phyloP scores from a whole-genome alignment of 2,797 vertebrate genomes.

The Tenualosa ilisha region DNA sequence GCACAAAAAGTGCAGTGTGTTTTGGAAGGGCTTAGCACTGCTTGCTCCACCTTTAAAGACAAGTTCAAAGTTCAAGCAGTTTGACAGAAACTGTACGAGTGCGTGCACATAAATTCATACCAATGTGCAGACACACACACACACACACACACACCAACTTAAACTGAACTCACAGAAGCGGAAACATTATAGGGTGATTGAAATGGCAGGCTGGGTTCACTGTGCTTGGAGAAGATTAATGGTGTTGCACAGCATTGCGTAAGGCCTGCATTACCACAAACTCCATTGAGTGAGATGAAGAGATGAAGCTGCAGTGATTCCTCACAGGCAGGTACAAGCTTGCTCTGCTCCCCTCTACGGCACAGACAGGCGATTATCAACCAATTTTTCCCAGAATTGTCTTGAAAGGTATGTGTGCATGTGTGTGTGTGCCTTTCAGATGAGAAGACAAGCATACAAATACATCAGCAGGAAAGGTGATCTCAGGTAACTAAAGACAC shows the following conservation, averaged over 20 bases:
- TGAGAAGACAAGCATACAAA: not conserved
- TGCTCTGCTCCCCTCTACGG: not conserved
- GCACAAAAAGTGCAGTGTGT: too few relatives aligned
- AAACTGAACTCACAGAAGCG: not conserved
- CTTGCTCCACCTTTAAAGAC: not conserved
- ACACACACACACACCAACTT: not conserved
- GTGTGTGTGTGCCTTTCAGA: not conserved
- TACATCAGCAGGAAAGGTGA: not conserved
- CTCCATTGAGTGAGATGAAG: not conserved
- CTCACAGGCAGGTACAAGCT: constrained; percentile 6
- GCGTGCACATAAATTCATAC: not conserved
- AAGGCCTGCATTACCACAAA: not conserved
- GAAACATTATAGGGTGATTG: not conserved
- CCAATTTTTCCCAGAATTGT: not conserved
- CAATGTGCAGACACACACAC: not conserved
- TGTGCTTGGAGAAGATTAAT: not conserved
- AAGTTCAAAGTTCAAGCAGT: not conserved
- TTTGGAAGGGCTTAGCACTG: too few relatives aligned
- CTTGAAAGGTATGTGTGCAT: not conserved
- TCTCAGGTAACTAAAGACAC: not conserved
- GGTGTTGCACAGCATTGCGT: not conserved
- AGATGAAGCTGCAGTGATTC: not conserved
- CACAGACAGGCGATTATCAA: not conserved
- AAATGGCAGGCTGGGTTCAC: not conserved
- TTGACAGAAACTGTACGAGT: too few relatives aligned